Conservation (phyloP, 2,797 vertebrate genomes). For the Etheostoma nigrum region DNA sequence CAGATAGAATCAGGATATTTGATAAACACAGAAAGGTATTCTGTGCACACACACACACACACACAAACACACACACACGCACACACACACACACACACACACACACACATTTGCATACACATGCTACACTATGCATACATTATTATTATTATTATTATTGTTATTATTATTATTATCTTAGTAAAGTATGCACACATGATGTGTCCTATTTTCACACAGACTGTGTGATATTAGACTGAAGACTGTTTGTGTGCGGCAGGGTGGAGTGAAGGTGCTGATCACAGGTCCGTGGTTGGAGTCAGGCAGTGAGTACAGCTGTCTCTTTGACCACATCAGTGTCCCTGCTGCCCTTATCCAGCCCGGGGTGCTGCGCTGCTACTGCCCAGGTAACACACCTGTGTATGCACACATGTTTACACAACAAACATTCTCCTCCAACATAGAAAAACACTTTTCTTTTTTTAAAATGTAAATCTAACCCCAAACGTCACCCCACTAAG, state of each 20-base stretch:
- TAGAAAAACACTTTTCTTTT: conserved; percentile 15
- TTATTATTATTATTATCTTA: no score
- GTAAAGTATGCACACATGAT: not conserved
- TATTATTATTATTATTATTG: not conserved
- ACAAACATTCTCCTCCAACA: not conserved
- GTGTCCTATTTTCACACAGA: not conserved
- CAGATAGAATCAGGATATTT: conserved; percentile 9
- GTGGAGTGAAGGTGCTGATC: conserved; percentile 98
- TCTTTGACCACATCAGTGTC: conserved; percentile 99
- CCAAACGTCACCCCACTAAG: not conserved
- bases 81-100: no score
- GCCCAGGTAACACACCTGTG: conserved; percentile 89
- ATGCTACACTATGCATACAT: not conserved
- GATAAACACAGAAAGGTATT: not conserved
- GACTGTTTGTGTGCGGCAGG: conserved; percentile 82
- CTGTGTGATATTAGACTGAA: conserved; percentile 20
- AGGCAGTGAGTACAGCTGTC: conserved; percentile 97
- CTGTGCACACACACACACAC: not conserved
- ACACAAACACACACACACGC: no score
- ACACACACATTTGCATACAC: not conserved
- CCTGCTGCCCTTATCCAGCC: conserved; percentile 98
- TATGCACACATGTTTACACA: not conserved
- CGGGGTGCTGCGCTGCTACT: conserved; percentile 98
- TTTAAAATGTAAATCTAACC: conserved; percentile 13
- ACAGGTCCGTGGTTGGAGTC: conserved; percentile 98